Conservation (phyloP, 2,888 invertebrate species). For the Pandemis cinnamomeana region DNA sequence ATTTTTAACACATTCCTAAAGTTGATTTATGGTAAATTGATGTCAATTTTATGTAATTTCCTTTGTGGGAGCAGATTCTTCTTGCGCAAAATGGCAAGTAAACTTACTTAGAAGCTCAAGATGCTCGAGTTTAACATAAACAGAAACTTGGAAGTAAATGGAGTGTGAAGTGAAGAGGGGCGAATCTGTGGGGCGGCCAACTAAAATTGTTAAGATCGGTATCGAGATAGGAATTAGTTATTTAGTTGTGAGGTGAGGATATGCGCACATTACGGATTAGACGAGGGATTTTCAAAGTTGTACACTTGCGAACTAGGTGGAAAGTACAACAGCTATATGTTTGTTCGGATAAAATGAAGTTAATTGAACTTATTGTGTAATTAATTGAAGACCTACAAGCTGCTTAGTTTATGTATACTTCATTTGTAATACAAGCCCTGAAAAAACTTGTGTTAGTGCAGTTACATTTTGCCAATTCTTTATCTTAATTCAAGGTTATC, state of each 20-base stretch:
- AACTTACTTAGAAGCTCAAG: conserved; percentile 65
- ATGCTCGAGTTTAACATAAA: conserved; percentile 67
- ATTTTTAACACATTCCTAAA: conserved; percentile 19
- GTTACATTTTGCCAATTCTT: no score
- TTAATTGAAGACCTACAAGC: no score
- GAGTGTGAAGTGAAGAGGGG: conserved; percentile 58
- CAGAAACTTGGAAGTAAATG: conserved; percentile 66
- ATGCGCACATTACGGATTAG: conserved; percentile 31
- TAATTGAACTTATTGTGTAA: no score
- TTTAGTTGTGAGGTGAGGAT: conserved; percentile 28
- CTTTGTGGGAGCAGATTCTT: conserved; percentile 53
- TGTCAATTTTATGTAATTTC: conserved; percentile 40
- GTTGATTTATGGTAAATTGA: conserved; percentile 21
- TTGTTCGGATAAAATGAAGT: no score
- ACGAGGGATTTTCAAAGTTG: background rate
- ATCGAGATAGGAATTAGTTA: conserved; percentile 38
- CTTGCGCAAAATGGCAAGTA: conserved; percentile 65
- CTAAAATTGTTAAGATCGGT: conserved; percentile 40
- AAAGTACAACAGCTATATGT: background rate
- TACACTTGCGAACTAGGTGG: background rate
- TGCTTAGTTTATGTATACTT: no score
- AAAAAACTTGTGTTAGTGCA: no score
- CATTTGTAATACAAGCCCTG: no score
- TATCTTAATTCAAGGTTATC: no score
- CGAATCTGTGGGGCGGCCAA: conserved; percentile 47